A percentile compares a stretch with the other conserved stretches of the same genome.
These are phyloP conservation scores for Sesamia inferens DNA, from an alignment of 2,888 invertebrate genomes.

Conservation along the genomic window DNA sequence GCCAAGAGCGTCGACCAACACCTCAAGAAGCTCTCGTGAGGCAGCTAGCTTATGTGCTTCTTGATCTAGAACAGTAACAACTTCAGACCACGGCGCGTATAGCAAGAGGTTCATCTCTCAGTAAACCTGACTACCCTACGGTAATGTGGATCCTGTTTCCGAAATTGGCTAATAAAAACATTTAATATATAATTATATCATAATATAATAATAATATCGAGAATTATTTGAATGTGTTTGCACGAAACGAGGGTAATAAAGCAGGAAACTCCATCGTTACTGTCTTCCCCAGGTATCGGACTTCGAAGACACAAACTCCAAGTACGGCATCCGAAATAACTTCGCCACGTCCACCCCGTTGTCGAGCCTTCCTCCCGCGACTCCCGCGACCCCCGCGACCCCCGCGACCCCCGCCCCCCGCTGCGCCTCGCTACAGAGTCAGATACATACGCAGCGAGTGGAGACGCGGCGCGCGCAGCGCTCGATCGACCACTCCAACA, in stretches of 20 bases:
- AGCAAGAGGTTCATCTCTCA: too few species aligned
- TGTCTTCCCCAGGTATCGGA: slow-evolving; percentile 79
- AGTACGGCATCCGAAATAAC: slow-evolving; percentile 74
- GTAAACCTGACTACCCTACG: too few species aligned
- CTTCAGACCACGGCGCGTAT: too few species aligned
- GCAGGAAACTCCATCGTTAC: neutral
- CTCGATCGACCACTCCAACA: slow-evolving; percentile 58
- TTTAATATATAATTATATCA: too few species aligned
- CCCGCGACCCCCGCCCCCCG: slow-evolving; percentile 60
- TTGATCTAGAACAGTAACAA: too few species aligned
- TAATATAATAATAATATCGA: too few species aligned
- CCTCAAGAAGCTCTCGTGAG: too few species aligned
- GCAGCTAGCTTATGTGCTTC: neutral
- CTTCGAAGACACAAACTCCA: slow-evolving; percentile 81
- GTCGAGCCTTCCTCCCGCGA: slow-evolving; percentile 39
- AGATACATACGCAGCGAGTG: slow-evolving; percentile 54
- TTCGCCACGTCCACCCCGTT: slow-evolving; percentile 69
- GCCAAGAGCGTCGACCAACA: neutral
- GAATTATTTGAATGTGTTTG: too few species aligned
- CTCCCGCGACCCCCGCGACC: slow-evolving; percentile 38
- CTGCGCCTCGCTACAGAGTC: slow-evolving; percentile 75
- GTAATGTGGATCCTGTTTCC: neutral
- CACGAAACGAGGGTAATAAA: neutral
- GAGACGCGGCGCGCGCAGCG: slow-evolving; percentile 60
- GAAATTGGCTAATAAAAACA: too few species aligned